Conservation (phyloP, 2,113 vertebrate species). For the Suncus etruscus region DNA sequence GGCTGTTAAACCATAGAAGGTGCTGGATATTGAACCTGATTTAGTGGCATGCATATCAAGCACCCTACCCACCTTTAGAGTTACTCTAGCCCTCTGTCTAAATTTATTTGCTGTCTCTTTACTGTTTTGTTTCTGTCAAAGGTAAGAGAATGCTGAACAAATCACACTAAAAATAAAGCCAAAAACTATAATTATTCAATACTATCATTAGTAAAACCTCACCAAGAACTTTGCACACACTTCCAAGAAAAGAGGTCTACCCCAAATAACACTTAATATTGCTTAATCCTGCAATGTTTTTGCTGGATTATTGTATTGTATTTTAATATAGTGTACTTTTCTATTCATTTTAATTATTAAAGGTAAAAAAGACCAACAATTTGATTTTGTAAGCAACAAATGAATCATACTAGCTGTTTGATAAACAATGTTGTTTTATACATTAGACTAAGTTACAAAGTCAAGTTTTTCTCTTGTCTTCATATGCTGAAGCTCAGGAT, state of each 20-base stretch:
- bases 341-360: constrained; percentile 9
- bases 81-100: background rate
- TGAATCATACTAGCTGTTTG: background rate
- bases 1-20: too few species aligned
- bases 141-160: background rate
- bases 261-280: background rate
- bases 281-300: background rate
- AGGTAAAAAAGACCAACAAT: background rate
- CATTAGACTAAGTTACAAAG: background rate
- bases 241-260: background rate
- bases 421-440: constrained; percentile 13
- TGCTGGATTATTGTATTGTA: background rate
- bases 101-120: background rate
- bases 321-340: background rate
- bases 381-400: background rate
- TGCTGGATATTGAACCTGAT: too few species aligned
- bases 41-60: too few species aligned
- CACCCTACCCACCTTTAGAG: too few species aligned
- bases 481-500: background rate
- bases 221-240: background rate
- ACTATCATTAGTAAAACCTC: background rate
- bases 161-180: background rate
- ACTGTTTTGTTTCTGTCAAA: background rate
- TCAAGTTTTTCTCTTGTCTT: background rate
- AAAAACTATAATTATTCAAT: background rate